Base-by-base conservation (phyloP, 1,140 invertebrate genomes). In the Diprion similis region DNA sequence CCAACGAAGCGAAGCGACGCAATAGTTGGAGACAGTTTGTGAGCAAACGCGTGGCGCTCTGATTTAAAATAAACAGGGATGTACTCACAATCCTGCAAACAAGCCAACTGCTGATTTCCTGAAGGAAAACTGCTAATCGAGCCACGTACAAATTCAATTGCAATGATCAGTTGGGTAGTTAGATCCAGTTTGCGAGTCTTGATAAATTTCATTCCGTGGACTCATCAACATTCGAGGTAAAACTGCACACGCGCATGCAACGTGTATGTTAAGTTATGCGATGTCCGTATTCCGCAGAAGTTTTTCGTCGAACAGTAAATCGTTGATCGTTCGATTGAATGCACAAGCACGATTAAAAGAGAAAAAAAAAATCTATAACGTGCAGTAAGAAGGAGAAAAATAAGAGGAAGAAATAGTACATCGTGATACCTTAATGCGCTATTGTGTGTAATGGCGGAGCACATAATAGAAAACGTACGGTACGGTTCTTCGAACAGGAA, bases 381-480 rank as follows among this genome's bases (percentile, higher is more conserved):
- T 37, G 24, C 24, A 3, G 6, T 37, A 37, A 37, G 24, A 37
- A 6, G 2, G 7, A 15, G 51, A 59, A 15, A 17, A 15, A 59
- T 4, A 15, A 59, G 11, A 59, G n/a, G n/a, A 59, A 17, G n/a
- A 59, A 59, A 59, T 59, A 17, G 11, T 59, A 59, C 51, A 59
- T 59, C 51, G 51, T 59, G 51, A 59, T 59, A 59, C 51, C 51
- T 59, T 59, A 59, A 59, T 59, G 51, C n/a, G 51, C 51, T 59
- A 59, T 59, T 59, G 51, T 59, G 51, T 59, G 51, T 59, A 59
- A 59, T 59, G 51, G 51, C 11, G 51, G 51, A 8, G 51, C n/a
- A 59, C n/a, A 59, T 59, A 59, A 59, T 59, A 59, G 51, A 59
- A 59, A 59, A 59, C n/a, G n/a, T 59, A 59, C 51, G 9, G 11